Evolutionary conservation across 2,113 vertebrate genomes (phyloP).

Genomic region (Gobius niger): DNA sequence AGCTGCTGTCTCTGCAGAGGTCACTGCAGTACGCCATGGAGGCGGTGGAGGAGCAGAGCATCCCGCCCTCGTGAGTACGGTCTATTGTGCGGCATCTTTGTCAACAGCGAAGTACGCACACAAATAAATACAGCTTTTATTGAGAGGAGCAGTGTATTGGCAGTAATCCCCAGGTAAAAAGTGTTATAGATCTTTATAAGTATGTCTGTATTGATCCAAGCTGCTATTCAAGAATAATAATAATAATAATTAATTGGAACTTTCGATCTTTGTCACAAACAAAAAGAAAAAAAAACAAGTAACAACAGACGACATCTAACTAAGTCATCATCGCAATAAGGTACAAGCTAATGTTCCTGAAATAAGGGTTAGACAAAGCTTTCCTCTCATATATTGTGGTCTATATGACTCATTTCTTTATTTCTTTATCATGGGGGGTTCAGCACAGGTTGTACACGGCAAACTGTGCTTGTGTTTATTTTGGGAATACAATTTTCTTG

Average conservation of each 20-base stretch:
- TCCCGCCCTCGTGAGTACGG: slow-evolving; percentile 73
- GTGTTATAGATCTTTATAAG: not conserved
- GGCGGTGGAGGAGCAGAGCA: slow-evolving; percentile 88
- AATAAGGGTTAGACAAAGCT: too few relatives aligned
- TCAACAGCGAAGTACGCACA: not conserved
- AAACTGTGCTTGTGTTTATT: not conserved
- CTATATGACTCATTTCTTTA: too few relatives aligned
- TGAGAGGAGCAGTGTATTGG: not conserved
- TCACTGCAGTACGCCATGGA: slow-evolving; percentile 95
- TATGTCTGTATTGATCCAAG: not conserved
- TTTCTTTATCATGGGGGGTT: too few relatives aligned
- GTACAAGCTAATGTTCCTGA: too few relatives aligned
- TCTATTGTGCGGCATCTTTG: not conserved
- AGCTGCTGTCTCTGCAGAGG: slow-evolving; percentile 90
- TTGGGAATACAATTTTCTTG: not conserved
- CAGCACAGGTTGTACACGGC: too few relatives aligned
- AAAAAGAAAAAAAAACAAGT: too few relatives aligned
- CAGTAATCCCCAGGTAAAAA: not conserved
- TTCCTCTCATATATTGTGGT: too few relatives aligned
- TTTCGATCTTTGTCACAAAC: too few relatives aligned
- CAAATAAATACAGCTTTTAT: not conserved
- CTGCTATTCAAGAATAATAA: not conserved
- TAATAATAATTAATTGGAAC: too few relatives aligned
- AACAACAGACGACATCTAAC: too few relatives aligned
- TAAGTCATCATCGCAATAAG: too few relatives aligned